phyloP scores from a whole-genome alignment of 53 echinoderm and acorn worm genomes.

The Henricia sp. region DNA sequence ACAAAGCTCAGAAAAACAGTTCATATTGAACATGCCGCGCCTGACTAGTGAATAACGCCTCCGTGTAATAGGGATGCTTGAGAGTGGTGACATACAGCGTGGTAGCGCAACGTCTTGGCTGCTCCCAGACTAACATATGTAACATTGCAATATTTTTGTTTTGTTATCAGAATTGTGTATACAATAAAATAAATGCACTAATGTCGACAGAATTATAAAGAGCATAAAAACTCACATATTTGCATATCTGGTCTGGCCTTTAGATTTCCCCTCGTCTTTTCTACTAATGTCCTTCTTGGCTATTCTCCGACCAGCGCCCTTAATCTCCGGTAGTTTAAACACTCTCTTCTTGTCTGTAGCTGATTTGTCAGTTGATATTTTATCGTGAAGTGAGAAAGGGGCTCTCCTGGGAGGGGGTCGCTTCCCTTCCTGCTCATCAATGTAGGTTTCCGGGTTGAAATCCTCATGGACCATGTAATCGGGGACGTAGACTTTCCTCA shows the following conservation, averaged over 20 bases:
- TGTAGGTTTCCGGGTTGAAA: constrained; percentile 55
- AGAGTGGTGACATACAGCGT: too few species aligned
- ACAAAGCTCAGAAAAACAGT: too few species aligned
- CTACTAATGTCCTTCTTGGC: constrained; percentile 62
- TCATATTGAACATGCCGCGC: too few species aligned
- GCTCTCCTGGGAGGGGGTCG: constrained; percentile 65
- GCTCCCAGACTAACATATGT: too few species aligned
- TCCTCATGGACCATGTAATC: constrained; percentile 99
- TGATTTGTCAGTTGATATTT: constrained; percentile 75
- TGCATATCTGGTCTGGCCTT: constrained; percentile 18
- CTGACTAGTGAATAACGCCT: too few species aligned
- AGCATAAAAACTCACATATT: constrained; percentile 19
- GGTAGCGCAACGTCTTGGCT: too few species aligned
- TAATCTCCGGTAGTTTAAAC: constrained; percentile 77
- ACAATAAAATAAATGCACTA: too few species aligned
- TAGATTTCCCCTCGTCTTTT: constrained; percentile 10
- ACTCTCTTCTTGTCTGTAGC: constrained; percentile 81
- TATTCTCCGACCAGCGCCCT: constrained; percentile 61
- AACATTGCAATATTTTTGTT: too few species aligned
- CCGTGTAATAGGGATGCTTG: too few species aligned
- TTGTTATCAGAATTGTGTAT: too few species aligned
- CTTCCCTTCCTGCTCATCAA: constrained; percentile 43
- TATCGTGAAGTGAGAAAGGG: constrained; percentile 89
- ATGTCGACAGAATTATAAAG: neutral
- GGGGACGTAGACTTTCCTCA: constrained; percentile 78